These are phyloP conservation scores for Jordanella pulchra DNA, from an alignment of 2,797 vertebrate genomes.

Conservation along the genomic window DNA sequence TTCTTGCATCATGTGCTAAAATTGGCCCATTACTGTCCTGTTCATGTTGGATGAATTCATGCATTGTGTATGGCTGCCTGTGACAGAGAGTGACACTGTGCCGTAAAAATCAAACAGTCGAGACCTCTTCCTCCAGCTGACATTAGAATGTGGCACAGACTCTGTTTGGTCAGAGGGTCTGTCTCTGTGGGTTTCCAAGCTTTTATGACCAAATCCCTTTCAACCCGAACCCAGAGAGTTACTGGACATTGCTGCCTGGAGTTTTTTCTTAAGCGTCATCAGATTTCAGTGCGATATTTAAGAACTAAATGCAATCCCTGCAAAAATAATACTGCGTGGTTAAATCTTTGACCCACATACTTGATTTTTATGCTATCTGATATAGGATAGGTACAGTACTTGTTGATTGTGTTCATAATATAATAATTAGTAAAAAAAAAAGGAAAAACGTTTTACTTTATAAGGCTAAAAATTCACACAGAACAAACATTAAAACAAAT, in stretches of 20 bases:
- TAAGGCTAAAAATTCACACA: too few relatives aligned
- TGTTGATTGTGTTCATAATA: background rate
- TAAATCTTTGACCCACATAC: background rate
- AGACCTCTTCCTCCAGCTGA: conserved; percentile 59
- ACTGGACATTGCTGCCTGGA: conserved; percentile 58
- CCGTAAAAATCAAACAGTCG: conserved; percentile 67
- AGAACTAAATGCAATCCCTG: background rate
- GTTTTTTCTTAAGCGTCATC: conserved; percentile 43
- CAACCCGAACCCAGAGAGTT: conserved; percentile 56
- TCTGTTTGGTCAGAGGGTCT: conserved; percentile 66
- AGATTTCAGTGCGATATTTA: conserved; percentile 26
- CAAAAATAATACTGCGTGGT: too few relatives aligned
- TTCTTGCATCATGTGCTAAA: conserved; percentile 25
- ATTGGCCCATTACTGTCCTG: conserved; percentile 22
- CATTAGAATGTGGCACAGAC: conserved; percentile 54
- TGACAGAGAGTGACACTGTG: conserved; percentile 63
- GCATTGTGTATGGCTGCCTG: conserved; percentile 44
- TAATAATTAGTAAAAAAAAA: background rate
- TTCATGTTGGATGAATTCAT: conserved; percentile 52
- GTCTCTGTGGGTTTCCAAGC: conserved; percentile 72
- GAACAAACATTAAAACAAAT: background rate
- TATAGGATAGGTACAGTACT: background rate
- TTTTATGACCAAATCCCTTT: conserved; percentile 68
- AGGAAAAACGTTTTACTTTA: background rate
- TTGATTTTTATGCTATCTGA: background rate